Percentiles rank a stretch among this genome's conserved stretches.
These are phyloP conservation scores for Onychostoma macrolepis DNA, from an alignment of 2,113 vertebrate species.

Conservation along the genomic window DNA sequence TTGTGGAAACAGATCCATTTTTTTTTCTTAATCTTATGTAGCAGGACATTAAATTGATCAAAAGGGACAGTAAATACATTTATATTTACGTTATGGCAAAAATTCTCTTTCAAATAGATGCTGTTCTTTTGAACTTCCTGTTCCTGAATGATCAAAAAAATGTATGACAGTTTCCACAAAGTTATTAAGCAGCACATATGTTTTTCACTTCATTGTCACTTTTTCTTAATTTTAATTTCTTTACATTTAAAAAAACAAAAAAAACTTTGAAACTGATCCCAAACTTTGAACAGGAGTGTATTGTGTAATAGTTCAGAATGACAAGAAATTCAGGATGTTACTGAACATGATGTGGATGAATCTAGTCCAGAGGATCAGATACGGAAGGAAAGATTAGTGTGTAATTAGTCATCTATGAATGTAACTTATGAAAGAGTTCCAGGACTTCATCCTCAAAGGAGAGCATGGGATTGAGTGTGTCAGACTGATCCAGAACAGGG, in stretches of 20 bases:
- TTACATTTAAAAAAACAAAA: too few relatives aligned
- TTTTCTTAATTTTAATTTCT: too few relatives aligned
- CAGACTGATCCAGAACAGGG: not conserved
- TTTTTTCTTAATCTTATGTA: too few relatives aligned
- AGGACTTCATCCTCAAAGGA: slow-evolving; percentile 3
- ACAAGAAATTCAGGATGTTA: not conserved
- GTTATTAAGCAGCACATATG: too few relatives aligned
- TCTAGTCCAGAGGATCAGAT: not conserved
- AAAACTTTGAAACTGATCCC: not conserved
- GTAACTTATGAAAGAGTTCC: not conserved
- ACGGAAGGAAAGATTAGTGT: not conserved
- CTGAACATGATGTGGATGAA: slow-evolving; percentile 1
- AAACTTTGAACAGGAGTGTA: not conserved
- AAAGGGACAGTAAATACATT: not conserved
- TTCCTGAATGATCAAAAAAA: not conserved
- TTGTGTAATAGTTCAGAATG: not conserved
- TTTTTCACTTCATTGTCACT: too few relatives aligned
- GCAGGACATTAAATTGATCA: not conserved
- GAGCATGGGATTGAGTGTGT: not conserved
- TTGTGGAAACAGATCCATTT: too few relatives aligned
- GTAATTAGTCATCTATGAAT: not conserved
- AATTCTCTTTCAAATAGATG: too few relatives aligned
- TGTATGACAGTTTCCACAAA: too few relatives aligned
- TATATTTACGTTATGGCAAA: too few relatives aligned
- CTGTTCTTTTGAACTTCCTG: not conserved